Base-by-base conservation (phyloP, 2,888 invertebrate species). In the Trachelus troglodyta region DNA sequence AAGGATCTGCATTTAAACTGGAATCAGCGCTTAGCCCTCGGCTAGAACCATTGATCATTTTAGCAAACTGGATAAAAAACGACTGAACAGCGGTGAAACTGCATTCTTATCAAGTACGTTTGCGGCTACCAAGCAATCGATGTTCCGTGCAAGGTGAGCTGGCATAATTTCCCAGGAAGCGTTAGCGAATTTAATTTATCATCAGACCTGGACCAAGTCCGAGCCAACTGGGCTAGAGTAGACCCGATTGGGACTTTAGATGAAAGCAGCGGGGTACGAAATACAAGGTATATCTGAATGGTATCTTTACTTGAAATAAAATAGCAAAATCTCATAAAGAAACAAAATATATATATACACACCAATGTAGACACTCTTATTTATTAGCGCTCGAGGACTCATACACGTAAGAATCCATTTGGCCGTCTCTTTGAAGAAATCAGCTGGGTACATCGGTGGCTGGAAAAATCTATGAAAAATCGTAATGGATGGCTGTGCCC, bases 21-120 rank as follows among this genome's bases (percentile, higher is more conserved):
- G 0, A 40, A 40, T 9, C 2, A 40, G 71, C 12, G 30, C 4
- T 12, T 71, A 11, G 11, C 31, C 11, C 15, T 69, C 30, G 30
- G 69, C 31, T 0, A 11, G 33, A 15, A 69, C 3, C 4, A 31
- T 15, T 15, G 11, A 31, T 30, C 71, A 12, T 12, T 33, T 11
- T 2, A 31, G 71, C 31, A 15, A 3, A 15, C 40, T 9, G 6
- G 0, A 23, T 40, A 40, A 40, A 40, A 40, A 40, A 9, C 34
- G 34, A 35, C 11, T 0, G 6, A 23, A 15, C 69, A 33, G 30
- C 69, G 83, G 87, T 87, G 86, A 88, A 87, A 88, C 88, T 86
- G 88, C 88, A 88, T 88, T 88, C 88, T 88, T 88, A 85, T 87
- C 88, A 88, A 88, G 88, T 88, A 88, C 87, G 88, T 87, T 87